Evolutionary conservation across 2,797 vertebrate genomes (phyloP).

Genomic region (Clamator glandarius): DNA sequence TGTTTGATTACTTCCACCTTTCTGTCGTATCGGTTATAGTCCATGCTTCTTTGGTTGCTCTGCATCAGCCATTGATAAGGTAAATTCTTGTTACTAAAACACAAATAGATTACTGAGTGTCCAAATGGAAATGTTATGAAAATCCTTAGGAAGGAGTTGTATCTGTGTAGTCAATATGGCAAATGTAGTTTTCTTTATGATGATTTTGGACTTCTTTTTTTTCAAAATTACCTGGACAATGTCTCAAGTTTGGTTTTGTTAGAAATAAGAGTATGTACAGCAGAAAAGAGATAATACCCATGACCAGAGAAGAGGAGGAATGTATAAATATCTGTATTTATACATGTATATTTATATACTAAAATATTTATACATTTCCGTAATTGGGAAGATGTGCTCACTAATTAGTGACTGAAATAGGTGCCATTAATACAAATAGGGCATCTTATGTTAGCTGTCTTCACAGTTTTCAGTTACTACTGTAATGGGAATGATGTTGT

Average conservation of each 20-base stretch:
- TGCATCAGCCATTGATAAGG: constrained; percentile 98
- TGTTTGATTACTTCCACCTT: constrained; percentile 99
- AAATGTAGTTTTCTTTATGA: neutral
- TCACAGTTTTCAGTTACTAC: neutral
- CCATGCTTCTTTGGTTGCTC: constrained; percentile 95
- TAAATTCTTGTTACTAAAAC: constrained; percentile 55
- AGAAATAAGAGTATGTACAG: neutral
- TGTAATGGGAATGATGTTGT: neutral
- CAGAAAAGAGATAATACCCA: neutral
- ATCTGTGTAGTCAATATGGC: neutral
- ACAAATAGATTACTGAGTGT: neutral
- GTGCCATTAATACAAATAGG: neutral
- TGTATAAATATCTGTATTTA: neutral
- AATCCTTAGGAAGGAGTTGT: neutral
- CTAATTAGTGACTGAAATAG: constrained; percentile 16
- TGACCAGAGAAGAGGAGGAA: neutral
- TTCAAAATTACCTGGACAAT: neutral
- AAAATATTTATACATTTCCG: neutral
- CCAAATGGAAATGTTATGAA: neutral
- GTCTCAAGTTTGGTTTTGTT: neutral
- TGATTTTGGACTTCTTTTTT: neutral
- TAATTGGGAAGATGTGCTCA: neutral
- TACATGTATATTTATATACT: neutral
- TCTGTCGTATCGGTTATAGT: constrained; percentile 94
- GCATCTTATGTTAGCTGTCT: neutral